Evolutionary conservation across 2,797 vertebrate species (phyloP).

Genomic region (Alca torda): DNA sequence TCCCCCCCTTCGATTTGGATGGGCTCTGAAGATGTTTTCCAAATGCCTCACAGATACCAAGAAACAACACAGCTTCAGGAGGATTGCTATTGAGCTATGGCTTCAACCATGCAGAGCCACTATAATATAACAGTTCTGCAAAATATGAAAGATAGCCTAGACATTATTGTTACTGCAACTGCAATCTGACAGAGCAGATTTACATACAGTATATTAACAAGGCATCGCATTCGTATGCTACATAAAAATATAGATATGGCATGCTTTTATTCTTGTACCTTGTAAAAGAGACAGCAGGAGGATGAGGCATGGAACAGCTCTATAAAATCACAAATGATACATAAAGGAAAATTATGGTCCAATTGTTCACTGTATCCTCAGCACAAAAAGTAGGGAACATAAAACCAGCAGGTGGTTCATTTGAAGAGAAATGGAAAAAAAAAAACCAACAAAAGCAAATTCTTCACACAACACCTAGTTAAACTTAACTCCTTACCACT

Average conservation of each 20-base stretch:
- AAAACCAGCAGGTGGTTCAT: background rate
- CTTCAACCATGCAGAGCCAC: background rate
- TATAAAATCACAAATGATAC: background rate
- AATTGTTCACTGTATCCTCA: background rate
- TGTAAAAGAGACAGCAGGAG: background rate
- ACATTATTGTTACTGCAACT: background rate
- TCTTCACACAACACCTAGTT: background rate
- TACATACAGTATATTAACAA: background rate
- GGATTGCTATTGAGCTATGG: background rate
- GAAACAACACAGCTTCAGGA: background rate
- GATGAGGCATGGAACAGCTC: background rate
- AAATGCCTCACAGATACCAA: background rate
- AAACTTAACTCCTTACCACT: rapidly evolving
- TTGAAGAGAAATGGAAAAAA: background rate
- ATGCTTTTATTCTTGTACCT: background rate
- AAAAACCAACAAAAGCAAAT: background rate
- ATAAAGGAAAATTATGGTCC: background rate
- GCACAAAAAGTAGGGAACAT: background rate
- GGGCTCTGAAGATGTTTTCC: background rate
- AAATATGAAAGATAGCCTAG: background rate
- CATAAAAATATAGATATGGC: background rate
- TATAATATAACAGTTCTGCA: background rate
- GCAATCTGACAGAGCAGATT: background rate
- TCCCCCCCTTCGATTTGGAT: background rate
- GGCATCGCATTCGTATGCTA: rapidly evolving